These are phyloP conservation scores for Catocala nupta DNA, from an alignment of 2,888 invertebrate genomes.

Conservation along the genomic window DNA sequence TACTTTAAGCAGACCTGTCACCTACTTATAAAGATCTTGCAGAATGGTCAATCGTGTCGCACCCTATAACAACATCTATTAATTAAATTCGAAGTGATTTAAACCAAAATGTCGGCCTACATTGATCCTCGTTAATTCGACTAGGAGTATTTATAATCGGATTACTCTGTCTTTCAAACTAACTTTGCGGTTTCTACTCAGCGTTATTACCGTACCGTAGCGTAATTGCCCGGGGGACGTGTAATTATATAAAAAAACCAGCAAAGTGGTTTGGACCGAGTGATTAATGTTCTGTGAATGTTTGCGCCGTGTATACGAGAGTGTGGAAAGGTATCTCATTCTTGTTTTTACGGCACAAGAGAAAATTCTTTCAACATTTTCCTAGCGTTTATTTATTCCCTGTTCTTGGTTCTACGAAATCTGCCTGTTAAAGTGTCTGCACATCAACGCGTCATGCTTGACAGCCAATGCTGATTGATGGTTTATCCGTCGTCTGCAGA, in stretches of 20 bases:
- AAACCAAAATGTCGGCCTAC: slow-evolving; percentile 26
- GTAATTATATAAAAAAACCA: slow-evolving; percentile 29
- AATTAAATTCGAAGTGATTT: slow-evolving; percentile 16
- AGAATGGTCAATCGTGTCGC: slow-evolving; percentile 14
- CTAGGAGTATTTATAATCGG: slow-evolving; percentile 41
- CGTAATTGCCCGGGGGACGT: slow-evolving; percentile 32
- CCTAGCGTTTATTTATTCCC: background rate
- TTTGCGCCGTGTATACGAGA: slow-evolving; percentile 8
- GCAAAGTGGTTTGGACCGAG: slow-evolving; percentile 17
- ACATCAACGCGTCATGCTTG: no score
- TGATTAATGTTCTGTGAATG: slow-evolving; percentile 30
- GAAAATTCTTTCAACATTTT: slow-evolving; percentile 1
- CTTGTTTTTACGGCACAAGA: slow-evolving; percentile 2
- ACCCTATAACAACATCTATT: slow-evolving; percentile 14
- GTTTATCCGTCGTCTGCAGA: no score
- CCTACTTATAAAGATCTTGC: no score
- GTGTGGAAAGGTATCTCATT: slow-evolving; percentile 10
- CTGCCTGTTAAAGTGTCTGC: background rate
- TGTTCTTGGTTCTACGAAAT: no score
- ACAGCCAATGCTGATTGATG: no score
- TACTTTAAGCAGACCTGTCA: no score
- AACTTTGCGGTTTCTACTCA: slow-evolving; percentile 38
- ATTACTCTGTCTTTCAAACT: slow-evolving; percentile 43
- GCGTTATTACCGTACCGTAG: slow-evolving; percentile 22
- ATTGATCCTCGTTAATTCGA: slow-evolving; percentile 33